A percentile compares a stretch with the other conserved stretches of the same genome.
These are phyloP conservation scores for Pempheris klunzingeri DNA, from an alignment of 2,797 vertebrate genomes.

Conservation along the genomic window DNA sequence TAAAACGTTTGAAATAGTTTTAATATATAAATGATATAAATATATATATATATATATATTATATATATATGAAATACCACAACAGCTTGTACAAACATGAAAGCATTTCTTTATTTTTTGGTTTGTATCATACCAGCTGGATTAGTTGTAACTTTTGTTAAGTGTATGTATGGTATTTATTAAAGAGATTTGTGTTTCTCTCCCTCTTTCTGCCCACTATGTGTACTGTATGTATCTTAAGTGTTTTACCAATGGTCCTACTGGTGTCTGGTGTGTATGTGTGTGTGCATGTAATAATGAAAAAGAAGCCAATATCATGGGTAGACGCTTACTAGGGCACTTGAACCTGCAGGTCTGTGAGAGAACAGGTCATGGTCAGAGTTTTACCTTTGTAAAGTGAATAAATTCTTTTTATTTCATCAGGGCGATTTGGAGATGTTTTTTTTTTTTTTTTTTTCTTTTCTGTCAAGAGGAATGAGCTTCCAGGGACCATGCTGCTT, in stretches of 20 bases:
- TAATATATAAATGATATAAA: slow-evolving; percentile 86
- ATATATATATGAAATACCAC: slow-evolving; percentile 88
- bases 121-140: slow-evolving; percentile 93
- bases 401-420: slow-evolving; percentile 96
- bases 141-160: slow-evolving; percentile 93
- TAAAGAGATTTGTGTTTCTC: slow-evolving; percentile 93
- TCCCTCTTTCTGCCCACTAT: slow-evolving; percentile 86
- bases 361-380: slow-evolving; percentile 89
- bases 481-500: slow-evolving; percentile 24
- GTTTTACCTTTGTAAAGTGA: slow-evolving; percentile 94
- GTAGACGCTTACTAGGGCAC: slow-evolving; percentile 82
- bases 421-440: slow-evolving; percentile 70
- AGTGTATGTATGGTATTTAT: slow-evolving; percentile 93
- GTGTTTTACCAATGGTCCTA: slow-evolving; percentile 88
- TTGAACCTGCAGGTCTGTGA: slow-evolving; percentile 84
- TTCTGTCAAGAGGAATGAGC: slow-evolving; percentile 17
- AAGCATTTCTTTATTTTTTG: slow-evolving; percentile 92
- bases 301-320: slow-evolving; percentile 71
- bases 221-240: slow-evolving; percentile 88
- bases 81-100: slow-evolving; percentile 97
- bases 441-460: slow-evolving; percentile 31
- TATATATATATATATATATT: slow-evolving; percentile 76
- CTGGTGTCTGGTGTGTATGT: slow-evolving; percentile 64
- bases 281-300: slow-evolving; percentile 58
- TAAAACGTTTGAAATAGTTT: slow-evolving; percentile 92